A percentile compares a stretch with the other conserved stretches of the same genome.
phyloP scores from a whole-genome alignment of 1,140 invertebrate species.

The Schlechtendalia chinensis region DNA sequence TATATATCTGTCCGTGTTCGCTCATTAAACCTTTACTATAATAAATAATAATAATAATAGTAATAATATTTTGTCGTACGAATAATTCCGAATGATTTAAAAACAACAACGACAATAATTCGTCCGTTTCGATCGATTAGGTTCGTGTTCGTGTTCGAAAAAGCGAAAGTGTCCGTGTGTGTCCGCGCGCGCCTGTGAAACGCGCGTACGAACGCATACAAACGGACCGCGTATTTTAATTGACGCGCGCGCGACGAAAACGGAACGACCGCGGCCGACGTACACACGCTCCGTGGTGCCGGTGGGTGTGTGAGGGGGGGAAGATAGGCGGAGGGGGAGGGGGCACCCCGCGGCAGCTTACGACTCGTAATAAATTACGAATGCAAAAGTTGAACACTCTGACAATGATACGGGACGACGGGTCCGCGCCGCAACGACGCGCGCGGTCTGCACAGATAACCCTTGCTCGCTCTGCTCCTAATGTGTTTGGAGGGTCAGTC shows the following conservation, averaged over 20 bases:
- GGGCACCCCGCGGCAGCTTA: background rate
- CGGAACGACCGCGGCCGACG: too few relatives aligned
- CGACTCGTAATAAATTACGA: constrained; percentile 35
- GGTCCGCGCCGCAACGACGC: constrained; percentile 37
- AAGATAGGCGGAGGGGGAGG: background rate
- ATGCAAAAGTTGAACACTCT: constrained; percentile 44
- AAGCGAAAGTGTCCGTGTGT: too few relatives aligned
- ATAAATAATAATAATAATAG: too few relatives aligned
- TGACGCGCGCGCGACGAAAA: too few relatives aligned
- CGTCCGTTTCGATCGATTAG: too few relatives aligned
- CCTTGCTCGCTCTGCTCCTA: constrained; percentile 29
- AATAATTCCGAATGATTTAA: background rate
- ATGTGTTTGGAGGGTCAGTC: constrained; percentile 38
- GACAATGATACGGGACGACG: constrained; percentile 45
- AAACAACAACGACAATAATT: background rate
- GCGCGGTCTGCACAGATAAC: constrained; percentile 38
- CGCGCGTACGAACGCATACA: background rate
- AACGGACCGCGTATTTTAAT: background rate
- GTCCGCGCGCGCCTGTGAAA: too few relatives aligned
- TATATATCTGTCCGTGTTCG: background rate
- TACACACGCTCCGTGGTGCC: too few relatives aligned
- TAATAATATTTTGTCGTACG: too few relatives aligned
- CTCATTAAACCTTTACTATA: too few relatives aligned
- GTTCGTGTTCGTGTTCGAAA: too few relatives aligned
- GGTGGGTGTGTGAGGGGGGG: too few relatives aligned